Evolutionary conservation across 2,113 vertebrate genomes (phyloP).

Genomic region (Psammodynastes pulverulentus): DNA sequence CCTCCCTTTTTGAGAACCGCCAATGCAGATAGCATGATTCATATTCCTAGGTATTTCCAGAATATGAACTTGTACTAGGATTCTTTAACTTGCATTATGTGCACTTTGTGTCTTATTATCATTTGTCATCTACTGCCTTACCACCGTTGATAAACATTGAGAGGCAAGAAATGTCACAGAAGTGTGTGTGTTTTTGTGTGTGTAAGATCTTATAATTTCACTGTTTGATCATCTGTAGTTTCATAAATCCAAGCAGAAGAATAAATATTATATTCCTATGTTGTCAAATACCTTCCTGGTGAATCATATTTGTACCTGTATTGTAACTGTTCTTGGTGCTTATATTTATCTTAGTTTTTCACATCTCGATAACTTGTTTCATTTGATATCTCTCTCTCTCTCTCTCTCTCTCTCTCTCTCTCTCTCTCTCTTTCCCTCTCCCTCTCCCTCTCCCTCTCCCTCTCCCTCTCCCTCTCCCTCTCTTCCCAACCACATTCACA

Average conservation of each 20-base stretch:
- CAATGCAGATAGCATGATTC: not conserved
- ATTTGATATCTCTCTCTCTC: too few species aligned
- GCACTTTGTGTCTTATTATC: not conserved
- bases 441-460: too few species aligned
- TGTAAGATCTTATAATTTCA: too few species aligned
- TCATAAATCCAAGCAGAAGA: not conserved
- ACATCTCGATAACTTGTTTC: not conserved
- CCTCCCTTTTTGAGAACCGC: not conserved
- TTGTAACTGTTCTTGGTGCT: constrained; percentile 7
- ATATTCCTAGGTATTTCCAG: not conserved
- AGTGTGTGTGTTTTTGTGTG: not conserved
- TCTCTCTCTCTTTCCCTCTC: too few species aligned
- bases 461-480: too few species aligned
- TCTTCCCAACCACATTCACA: too few species aligned
- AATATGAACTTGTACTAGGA: not conserved
- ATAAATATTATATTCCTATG: not conserved
- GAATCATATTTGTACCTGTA: not conserved
- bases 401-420: too few species aligned
- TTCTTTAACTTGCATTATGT: not conserved
- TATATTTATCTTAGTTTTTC: not conserved
- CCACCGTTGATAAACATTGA: too few species aligned
- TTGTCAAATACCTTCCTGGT: not conserved
- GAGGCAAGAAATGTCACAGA: not conserved
- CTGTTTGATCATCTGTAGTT: not conserved
- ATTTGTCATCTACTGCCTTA: not conserved